Percentiles rank a stretch among this genome's conserved stretches.
These are phyloP conservation scores for Fistularia tabacaria DNA, from an alignment of 2,797 vertebrate genomes.

Conservation along the genomic window DNA sequence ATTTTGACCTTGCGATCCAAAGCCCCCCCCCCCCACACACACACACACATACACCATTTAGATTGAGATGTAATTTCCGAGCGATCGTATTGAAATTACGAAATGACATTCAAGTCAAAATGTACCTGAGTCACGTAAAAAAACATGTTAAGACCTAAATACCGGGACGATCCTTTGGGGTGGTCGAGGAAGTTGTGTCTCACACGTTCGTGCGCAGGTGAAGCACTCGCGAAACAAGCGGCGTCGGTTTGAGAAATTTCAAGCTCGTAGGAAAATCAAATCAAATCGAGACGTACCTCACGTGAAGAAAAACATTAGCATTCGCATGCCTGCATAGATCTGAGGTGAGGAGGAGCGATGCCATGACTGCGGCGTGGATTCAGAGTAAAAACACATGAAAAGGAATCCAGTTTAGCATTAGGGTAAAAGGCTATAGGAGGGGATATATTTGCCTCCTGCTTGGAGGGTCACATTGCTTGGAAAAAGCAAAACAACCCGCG, in stretches of 20 bases:
- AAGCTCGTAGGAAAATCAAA: too few relatives aligned
- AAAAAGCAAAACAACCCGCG: slow-evolving; percentile 2
- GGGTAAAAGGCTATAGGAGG: slow-evolving; percentile 17
- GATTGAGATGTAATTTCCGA: background rate
- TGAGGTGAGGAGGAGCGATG: too few relatives aligned
- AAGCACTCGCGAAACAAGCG: too few relatives aligned
- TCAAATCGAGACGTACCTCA: too few relatives aligned
- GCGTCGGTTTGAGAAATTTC: too few relatives aligned
- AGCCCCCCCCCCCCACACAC: slow-evolving; percentile 23
- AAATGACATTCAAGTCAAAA: slow-evolving; percentile 6
- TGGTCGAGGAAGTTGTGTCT: slow-evolving; percentile 2
- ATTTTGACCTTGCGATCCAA: slow-evolving; percentile 32
- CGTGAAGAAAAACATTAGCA: too few relatives aligned
- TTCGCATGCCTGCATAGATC: too few relatives aligned
- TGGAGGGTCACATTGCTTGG: slow-evolving; percentile 18
- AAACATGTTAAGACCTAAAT: background rate
- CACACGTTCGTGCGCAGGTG: too few relatives aligned
- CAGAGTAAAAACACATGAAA: slow-evolving; percentile 1
- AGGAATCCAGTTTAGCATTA: slow-evolving; percentile 22
- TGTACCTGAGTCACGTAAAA: background rate
- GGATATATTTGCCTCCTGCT: slow-evolving; percentile 24
- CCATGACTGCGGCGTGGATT: too few relatives aligned
- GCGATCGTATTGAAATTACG: slow-evolving; percentile 19
- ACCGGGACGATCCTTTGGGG: slow-evolving; percentile 3
- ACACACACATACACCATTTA: too few relatives aligned